Percentiles rank a stretch among this genome's conserved stretches.
These are phyloP conservation scores for Uropetala carovei DNA, from an alignment of 2,888 invertebrate species.

Conservation along the genomic window DNA sequence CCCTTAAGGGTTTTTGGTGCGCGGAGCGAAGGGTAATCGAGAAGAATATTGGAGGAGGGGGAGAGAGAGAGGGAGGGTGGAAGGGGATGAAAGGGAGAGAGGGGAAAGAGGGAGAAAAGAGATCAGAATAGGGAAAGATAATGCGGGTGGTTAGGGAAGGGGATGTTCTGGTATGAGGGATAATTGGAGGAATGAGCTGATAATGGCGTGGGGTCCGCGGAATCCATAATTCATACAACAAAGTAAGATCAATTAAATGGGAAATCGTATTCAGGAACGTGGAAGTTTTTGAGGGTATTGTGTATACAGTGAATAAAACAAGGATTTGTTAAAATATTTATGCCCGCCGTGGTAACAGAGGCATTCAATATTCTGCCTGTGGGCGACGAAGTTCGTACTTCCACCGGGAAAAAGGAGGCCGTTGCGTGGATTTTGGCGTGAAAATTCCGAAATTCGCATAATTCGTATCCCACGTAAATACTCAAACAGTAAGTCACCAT, in stretches of 20 bases:
- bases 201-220: neutral
- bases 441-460: too few relatives aligned
- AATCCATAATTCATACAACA: constrained; percentile 36
- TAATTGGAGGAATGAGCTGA: constrained; percentile 48
- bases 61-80: neutral
- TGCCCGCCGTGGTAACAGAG: neutral
- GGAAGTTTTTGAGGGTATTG: neutral
- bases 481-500: too few relatives aligned
- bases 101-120: neutral
- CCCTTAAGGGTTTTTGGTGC: neutral
- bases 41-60: neutral
- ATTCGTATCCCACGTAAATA: too few relatives aligned
- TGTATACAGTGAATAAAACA: neutral
- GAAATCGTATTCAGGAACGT: constrained; percentile 16
- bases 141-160: neutral
- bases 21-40: neutral
- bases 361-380: neutral
- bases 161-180: neutral
- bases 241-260: constrained; percentile 34
- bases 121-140: too few relatives aligned
- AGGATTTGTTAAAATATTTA: neutral
- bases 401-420: too few relatives aligned
- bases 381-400: neutral
- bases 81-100: neutral
- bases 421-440: too few relatives aligned